phyloP scores from a whole-genome alignment of 2,113 vertebrate genomes.

The Arothron firmamentum region DNA sequence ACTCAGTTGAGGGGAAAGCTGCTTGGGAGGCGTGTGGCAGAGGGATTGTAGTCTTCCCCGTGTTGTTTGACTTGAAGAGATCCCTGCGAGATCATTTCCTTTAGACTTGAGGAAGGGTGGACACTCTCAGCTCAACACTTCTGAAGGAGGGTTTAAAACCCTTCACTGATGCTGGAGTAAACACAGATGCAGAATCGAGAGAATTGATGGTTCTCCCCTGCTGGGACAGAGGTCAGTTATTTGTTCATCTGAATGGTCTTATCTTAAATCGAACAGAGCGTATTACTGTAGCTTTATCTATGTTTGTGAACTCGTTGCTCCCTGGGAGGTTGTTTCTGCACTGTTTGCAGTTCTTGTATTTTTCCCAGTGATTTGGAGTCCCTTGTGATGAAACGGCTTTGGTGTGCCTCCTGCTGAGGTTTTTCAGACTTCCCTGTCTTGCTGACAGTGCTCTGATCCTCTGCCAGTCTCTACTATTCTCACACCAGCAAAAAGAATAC shows the following conservation, averaged over 20 bases:
- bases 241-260: conserved; percentile 1
- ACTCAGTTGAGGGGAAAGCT: conserved; percentile 13
- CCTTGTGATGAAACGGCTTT: conserved; percentile 45
- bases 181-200: too few relatives aligned
- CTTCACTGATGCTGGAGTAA: too few relatives aligned
- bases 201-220: too few relatives aligned
- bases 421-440: conserved; percentile 59
- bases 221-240: not conserved
- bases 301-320: conserved; percentile 32
- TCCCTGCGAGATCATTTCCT: too few relatives aligned
- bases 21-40: too few relatives aligned
- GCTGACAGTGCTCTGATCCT: conserved; percentile 66
- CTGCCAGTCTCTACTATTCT: conserved; percentile 59
- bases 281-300: conserved; percentile 26
- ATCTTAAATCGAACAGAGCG: conserved; percentile 34
- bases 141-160: too few relatives aligned
- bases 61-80: too few relatives aligned
- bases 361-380: conserved; percentile 35
- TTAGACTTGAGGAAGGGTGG: too few relatives aligned
- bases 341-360: conserved; percentile 43
- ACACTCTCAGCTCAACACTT: too few relatives aligned
- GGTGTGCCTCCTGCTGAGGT: conserved; percentile 47
- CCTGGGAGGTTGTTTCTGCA: conserved; percentile 40
- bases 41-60: too few relatives aligned
- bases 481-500: conserved; percentile 40